Base-by-base conservation (phyloP, 2,797 vertebrate species). In the Centroberyx gerrardi region DNA sequence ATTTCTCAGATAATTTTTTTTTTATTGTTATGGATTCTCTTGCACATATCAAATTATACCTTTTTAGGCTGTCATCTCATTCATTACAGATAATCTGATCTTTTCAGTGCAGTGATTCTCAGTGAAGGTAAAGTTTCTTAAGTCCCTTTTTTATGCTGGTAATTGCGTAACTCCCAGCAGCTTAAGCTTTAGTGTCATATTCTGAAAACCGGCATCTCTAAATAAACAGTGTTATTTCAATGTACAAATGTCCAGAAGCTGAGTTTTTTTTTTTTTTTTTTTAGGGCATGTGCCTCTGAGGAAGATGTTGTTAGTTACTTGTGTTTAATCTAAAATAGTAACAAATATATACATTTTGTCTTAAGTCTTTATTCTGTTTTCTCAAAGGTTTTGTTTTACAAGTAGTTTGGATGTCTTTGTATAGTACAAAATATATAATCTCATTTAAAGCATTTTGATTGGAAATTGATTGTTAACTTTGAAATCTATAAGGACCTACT, bases 401-500 rank as follows among this genome's bases (percentile, higher is more conserved):
- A 36, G 44, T 58, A 70, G n/a, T 8, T 76, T 68, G 40, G 54
- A 51, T 18, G 17, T 74, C 56, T 63, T 71, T 33, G 22, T 66
- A 17, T 68, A 22, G 55, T 38, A 59, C 29, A 53, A 36, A 33
- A 17, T 61, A 68, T 56, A 31, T 49, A 31, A 63, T 63, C 44
- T 18, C 28, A 42, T 51, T 72, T 69, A 55, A 76, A 78, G 18
- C 6, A 14, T 46, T 70, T 58, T 82, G 40, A 83, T 85, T 78
- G 82, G 17, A 67, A 69, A 72, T n/a, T 55, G 28, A 42, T 49
- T 17, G 31, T 33, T 36, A 28, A 46, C 38, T 22, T 61, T 78
- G 42, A 72, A 78, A 72, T 73, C 27, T 65, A 56, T 36, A 73
- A 75, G 78, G 78, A 86, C 81, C 83, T 83, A 74, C 82, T 81